A percentile compares a stretch with the other conserved stretches of the same genome.
Conservation (phyloP, 2,797 vertebrate species). For the Rhincodon typus region DNA sequence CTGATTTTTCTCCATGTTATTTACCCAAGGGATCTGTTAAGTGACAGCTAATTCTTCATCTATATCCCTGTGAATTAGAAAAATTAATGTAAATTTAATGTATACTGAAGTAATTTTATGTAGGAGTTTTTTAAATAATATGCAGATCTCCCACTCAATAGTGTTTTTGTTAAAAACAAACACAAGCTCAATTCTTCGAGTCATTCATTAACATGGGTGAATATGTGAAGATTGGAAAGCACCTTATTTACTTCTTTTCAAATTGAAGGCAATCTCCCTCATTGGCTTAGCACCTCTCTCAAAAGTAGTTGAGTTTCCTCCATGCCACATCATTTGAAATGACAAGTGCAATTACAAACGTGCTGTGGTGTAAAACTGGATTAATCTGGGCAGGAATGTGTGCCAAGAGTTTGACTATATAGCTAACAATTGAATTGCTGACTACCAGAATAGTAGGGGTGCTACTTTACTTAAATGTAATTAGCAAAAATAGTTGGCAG, state of each 20-base stretch:
- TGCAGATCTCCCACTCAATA: background rate
- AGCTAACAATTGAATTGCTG: background rate
- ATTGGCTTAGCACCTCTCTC: background rate
- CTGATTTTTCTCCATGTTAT: background rate
- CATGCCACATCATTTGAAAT: background rate
- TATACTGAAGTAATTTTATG: too few relatives aligned
- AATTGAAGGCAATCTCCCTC: background rate
- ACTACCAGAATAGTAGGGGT: background rate
- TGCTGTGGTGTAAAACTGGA: background rate
- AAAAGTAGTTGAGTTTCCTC: background rate
- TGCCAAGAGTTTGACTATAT: background rate
- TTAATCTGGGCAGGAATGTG: background rate
- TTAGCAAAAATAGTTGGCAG: background rate
- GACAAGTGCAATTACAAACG: background rate
- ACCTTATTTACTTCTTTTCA: background rate
- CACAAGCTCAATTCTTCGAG: background rate
- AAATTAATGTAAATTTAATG: too few relatives aligned
- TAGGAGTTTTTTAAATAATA: background rate
- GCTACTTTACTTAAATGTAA: background rate
- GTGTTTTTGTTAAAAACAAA: background rate
- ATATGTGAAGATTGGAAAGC: background rate
- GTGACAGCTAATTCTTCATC: too few relatives aligned
- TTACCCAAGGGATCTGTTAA: background rate
- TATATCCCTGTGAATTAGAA: too few relatives aligned
- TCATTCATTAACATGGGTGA: background rate